Evolutionary conservation across 2,888 invertebrate species (phyloP), one percentile per base, ranked within the genome.

Genomic region (Drymonia ruficornis): DNA sequence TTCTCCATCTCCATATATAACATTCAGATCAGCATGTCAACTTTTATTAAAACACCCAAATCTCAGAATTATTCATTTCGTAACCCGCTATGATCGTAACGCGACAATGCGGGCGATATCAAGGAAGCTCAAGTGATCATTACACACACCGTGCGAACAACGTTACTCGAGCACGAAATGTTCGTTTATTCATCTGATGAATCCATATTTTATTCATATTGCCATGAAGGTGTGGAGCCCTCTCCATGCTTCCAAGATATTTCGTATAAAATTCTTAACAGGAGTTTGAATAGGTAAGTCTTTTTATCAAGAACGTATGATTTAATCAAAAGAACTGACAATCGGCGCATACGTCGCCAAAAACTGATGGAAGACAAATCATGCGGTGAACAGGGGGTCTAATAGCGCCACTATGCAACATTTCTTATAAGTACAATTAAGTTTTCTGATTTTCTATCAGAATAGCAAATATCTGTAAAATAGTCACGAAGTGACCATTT

Each of bases 191-290:
- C 81, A 80, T 82, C 86, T 88, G 87, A 88, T 87, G 85, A 88
- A 83, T 81, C 79, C 83, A 87, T 88, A 87, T 88, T 86, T 89
- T 89, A 89, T 89, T 88, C 89, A 88, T 87, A 81, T 76, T 76
- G 73, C 78, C 74, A 65, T 77, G 80, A 81, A 78, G 74, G 83
- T 78, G 74, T 69, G 72, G 64, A 66, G 66, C 64, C 71, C 67
- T 74, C 68, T 71, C 69, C 73, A 67, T 73, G 65, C 66, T 73
- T 73, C 56, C 49, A 53, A 47, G 57, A 63, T 72, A 69, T 70
- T 78, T 76, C 65, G 74, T 76, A 78, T 75, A 64, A 76, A 78
- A 76, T 66, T 76, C 71, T 71, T 72, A 69, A 70, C 61, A 72
- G 55, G 3, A 8, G 31, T 47, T n/a, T 23, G 40, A 38, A 7